Evolutionary conservation across 2,797 vertebrate genomes (phyloP), one percentile per base, ranked within the genome.

Genomic region (Lagorchestes hirsutus): DNA sequence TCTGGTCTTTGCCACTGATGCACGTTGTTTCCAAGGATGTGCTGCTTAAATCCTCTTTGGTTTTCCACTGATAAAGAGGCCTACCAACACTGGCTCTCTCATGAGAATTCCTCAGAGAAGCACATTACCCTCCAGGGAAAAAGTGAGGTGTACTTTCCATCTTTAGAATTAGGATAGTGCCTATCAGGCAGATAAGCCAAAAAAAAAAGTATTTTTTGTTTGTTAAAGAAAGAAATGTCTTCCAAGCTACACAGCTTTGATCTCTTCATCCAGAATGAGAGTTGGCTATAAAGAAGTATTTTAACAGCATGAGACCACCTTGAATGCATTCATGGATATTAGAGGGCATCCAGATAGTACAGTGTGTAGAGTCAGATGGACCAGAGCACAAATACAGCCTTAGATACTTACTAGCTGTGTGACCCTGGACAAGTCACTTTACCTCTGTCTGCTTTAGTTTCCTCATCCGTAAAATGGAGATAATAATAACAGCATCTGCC

Each of bases 61-160:
- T 93, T 94, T 96, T 91, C 91, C 67, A 16, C 74, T 54, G 95
- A 91, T 54, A 95, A 94, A 87, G 54, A 92, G 87, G 50, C 54
- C 31, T 92, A 24, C 82, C 91, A 40, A 62, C 91, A 54, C 59
- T 67, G 95, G 31, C 52, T 13, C 74, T 90, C 67, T 90, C 52
- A 11, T 82, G 92, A 93, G 93, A 90, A 94, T 95, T 92, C 93
- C 92, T 90, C 82, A 93, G 31, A 8, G 97, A 94, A 95, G 34
- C 94, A 13, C 52, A 8, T 91, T 95, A 56, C 28, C 90, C 94
- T 93, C 82, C 91, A 95, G 54, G 55, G 91, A 93, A 74, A 95
- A 96, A 54, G 6, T 93, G 92, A 93, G 92, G 90, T 90, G 90
- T 96, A 59, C 31, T 97, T 97, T 96, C 92, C 10, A 55, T 74